These are phyloP conservation scores for Sciurus vulgaris DNA, from an alignment of 2,797 vertebrate species.

Conservation along the genomic window DNA sequence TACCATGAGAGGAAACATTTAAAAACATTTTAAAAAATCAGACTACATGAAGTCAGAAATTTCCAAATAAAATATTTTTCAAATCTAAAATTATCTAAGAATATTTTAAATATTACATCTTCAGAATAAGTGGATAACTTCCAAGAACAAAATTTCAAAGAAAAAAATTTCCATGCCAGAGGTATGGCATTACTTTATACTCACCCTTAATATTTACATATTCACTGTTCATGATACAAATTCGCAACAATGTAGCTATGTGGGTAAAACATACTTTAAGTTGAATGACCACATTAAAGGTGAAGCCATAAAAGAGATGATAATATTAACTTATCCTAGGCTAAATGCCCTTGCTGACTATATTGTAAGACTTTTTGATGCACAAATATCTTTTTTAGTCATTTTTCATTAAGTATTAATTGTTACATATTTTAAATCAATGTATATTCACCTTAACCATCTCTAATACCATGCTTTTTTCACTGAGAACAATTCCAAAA, in stretches of 20 bases:
- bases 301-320: background rate
- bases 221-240: background rate
- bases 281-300: background rate
- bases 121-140: background rate
- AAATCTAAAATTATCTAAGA: background rate
- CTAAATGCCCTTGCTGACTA: background rate
- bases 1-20: background rate
- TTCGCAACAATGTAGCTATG: background rate
- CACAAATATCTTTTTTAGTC: background rate
- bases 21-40: too few relatives aligned
- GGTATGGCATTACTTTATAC: background rate
- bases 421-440: background rate
- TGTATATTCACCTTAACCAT: background rate
- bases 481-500: slow-evolving; percentile 34
- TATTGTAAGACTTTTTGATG: background rate
- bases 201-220: background rate
- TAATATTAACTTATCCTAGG: background rate
- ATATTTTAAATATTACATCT: background rate
- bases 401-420: slow-evolving; percentile 49
- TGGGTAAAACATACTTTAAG: background rate
- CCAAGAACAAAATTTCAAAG: background rate
- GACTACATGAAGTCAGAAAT: background rate
- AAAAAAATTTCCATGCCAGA: background rate
- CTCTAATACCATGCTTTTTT: slow-evolving; percentile 3
- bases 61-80: background rate